These are phyloP conservation scores for Drosophila lutescens DNA, from an alignment of 2,888 invertebrate species.

Conservation along the genomic window DNA sequence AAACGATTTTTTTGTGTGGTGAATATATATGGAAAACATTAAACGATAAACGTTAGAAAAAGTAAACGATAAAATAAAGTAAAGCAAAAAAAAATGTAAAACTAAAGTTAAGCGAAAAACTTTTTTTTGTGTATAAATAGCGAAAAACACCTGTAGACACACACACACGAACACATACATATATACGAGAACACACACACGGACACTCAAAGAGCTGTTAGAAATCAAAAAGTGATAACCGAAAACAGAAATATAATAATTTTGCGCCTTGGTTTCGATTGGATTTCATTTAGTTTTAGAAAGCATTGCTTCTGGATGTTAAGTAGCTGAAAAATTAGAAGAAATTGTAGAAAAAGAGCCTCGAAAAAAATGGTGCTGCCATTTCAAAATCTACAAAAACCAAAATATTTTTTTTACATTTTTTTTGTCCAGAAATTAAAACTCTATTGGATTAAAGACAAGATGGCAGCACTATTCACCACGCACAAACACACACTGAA, in stretches of 20 bases:
- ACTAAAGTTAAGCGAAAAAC: slow-evolving; percentile 19
- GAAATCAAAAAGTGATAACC: slow-evolving; percentile 43
- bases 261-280: slow-evolving; percentile 10
- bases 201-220: slow-evolving; percentile 37
- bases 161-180: slow-evolving; percentile 14
- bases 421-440: background rate
- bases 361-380: slow-evolving; percentile 1
- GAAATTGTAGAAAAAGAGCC: slow-evolving; percentile 25
- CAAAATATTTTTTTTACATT: background rate
- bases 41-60: slow-evolving; percentile 43
- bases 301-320: slow-evolving; percentile 17
- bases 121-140: slow-evolving; percentile 67
- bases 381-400: background rate
- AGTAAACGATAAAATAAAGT: slow-evolving; percentile 26
- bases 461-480: background rate
- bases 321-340: slow-evolving; percentile 22
- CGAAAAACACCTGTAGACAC: slow-evolving; percentile 38
- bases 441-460: background rate
- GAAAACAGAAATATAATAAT: slow-evolving; percentile 2
- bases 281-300: slow-evolving; percentile 5
- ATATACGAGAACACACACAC: slow-evolving; percentile 14
- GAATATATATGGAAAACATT: slow-evolving; percentile 16
- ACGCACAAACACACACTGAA: slow-evolving; percentile 9
- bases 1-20: slow-evolving; percentile 19
- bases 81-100: slow-evolving; percentile 9